phyloP scores from a whole-genome alignment of 2,888 invertebrate species.

The Epirrhoe alternata region DNA sequence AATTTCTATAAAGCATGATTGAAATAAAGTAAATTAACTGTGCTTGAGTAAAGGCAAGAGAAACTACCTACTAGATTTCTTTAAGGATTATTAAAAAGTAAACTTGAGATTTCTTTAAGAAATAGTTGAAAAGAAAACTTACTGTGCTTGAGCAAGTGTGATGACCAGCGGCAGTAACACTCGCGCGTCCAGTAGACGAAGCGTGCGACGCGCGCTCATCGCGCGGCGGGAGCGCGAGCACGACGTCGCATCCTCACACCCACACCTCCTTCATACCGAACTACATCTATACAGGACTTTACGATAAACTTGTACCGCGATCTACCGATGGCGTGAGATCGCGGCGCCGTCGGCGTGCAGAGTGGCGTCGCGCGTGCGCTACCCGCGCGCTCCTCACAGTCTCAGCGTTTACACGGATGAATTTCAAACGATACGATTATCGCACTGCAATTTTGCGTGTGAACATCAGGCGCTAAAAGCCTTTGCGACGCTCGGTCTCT shows the following conservation, averaged over 20 bases:
- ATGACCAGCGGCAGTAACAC: slow-evolving; percentile 58
- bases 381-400: slow-evolving; percentile 46
- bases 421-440: no score
- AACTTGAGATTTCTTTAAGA: not conserved
- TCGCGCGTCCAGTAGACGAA: slow-evolving; percentile 58
- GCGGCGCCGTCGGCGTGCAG: slow-evolving; percentile 65
- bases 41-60: no score
- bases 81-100: not conserved
- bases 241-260: slow-evolving; percentile 66
- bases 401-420: slow-evolving; percentile 42
- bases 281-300: slow-evolving; percentile 16
- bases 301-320: slow-evolving; percentile 49
- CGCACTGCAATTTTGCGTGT: no score
- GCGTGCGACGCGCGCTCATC: slow-evolving; percentile 76
- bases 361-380: slow-evolving; percentile 83
- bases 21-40: no score
- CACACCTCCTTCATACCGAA: slow-evolving; percentile 34
- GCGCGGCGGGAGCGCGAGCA: slow-evolving; percentile 68
- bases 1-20: no score
- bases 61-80: no score
- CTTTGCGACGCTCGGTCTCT: no score
- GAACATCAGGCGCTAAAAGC: no score
- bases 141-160: slow-evolving; percentile 67
- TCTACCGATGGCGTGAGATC: slow-evolving; percentile 63
- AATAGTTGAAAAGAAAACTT: slow-evolving; percentile 51